Percentiles rank a stretch among this genome's conserved stretches.
phyloP scores from a whole-genome alignment of 1,140 invertebrate genomes.

The Drosophila malerkotliana region DNA sequence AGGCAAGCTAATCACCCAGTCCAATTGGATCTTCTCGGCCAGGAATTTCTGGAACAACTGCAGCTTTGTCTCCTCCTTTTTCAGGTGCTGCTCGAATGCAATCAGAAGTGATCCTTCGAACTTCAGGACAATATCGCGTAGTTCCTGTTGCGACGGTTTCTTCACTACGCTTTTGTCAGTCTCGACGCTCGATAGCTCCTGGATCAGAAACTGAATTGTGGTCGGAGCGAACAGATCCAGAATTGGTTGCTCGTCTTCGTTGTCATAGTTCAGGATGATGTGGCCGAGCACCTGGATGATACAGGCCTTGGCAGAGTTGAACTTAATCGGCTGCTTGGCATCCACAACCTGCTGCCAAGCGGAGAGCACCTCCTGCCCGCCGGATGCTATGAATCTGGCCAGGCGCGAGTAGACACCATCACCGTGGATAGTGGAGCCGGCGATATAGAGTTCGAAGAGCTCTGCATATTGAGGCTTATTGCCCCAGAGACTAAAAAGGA shows the following conservation, averaged over 20 bases:
- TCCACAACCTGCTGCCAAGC: slow-evolving; percentile 33
- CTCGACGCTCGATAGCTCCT: slow-evolving; percentile 27
- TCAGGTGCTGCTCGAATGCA: slow-evolving; percentile 28
- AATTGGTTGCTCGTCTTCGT: slow-evolving; percentile 8
- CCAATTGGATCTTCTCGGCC: slow-evolving; percentile 22
- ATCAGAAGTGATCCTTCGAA: slow-evolving; percentile 40
- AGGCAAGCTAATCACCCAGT: slow-evolving; percentile 24
- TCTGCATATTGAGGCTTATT: slow-evolving; percentile 23
- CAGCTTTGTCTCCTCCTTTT: slow-evolving; percentile 33
- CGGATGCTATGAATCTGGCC: slow-evolving; percentile 30
- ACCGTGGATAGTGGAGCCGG: slow-evolving; percentile 22
- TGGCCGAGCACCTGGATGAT: slow-evolving; percentile 18
- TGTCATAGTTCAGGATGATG: slow-evolving; percentile 15
- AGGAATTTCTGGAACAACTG: slow-evolving; percentile 30
- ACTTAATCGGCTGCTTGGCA: slow-evolving; percentile 30
- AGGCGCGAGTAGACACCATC: slow-evolving; percentile 23
- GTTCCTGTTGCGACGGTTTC: slow-evolving; percentile 17
- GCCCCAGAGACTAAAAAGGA: slow-evolving; percentile 39
- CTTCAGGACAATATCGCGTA: slow-evolving; percentile 24
- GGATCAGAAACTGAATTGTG: slow-evolving; percentile 20
- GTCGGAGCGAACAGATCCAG: slow-evolving; percentile 18
- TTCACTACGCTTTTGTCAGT: background rate
- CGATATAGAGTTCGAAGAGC: slow-evolving; percentile 51
- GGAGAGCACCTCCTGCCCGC: slow-evolving; percentile 1
- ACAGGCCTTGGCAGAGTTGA: slow-evolving; percentile 21